phyloP scores from a whole-genome alignment of 2,797 vertebrate species.

The Mormyrus proboscirostris region DNA sequence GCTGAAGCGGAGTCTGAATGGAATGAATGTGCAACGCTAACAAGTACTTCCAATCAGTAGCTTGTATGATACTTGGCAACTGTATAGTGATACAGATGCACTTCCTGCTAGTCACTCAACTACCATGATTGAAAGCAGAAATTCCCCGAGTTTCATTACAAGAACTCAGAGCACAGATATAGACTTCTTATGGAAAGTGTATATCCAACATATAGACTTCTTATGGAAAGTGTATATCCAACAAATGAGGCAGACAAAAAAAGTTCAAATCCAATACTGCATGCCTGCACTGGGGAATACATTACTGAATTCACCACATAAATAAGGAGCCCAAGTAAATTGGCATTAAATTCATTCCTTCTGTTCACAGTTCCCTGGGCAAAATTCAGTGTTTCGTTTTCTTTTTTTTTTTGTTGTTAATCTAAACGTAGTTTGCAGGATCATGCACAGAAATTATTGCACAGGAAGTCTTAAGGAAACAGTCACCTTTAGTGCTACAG shows the following conservation, averaged over 20 bases:
- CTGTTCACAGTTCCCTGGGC: background rate
- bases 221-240: background rate
- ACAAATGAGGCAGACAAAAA: background rate
- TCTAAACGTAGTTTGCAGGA: background rate
- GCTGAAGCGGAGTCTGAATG: background rate
- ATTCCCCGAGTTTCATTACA: background rate
- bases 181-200: background rate
- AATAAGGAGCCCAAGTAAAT: background rate
- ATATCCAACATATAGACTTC: background rate
- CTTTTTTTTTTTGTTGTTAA: background rate
- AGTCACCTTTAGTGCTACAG: background rate
- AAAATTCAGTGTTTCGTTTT: background rate
- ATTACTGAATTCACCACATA: background rate
- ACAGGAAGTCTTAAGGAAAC: background rate
- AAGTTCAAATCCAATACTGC: background rate
- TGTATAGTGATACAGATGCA: background rate
- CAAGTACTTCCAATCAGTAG: background rate
- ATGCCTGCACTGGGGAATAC: background rate
- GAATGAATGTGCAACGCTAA: background rate
- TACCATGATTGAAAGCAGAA: background rate
- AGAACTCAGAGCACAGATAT: background rate
- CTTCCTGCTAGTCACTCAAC: background rate
- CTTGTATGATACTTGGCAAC: background rate
- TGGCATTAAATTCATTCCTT: slow-evolving; percentile 2
- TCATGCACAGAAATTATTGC: background rate